A percentile compares a stretch with the other conserved stretches of the same genome.
Evolutionary conservation across 37 sponge, comb jelly and placozoan genomes (phyloP).

Genomic region (Beroe ovata): DNA sequence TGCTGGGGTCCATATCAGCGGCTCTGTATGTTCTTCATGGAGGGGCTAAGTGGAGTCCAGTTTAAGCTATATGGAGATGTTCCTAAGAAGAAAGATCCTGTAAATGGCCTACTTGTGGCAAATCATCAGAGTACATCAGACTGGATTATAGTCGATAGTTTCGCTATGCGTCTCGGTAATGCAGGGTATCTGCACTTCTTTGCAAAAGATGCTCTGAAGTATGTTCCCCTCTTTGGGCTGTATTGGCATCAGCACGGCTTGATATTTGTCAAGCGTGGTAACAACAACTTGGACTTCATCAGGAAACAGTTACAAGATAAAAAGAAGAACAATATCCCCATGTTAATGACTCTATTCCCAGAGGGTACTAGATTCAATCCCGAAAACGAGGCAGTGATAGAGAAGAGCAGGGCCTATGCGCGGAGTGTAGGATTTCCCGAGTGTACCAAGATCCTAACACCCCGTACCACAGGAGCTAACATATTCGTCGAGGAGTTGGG

Average conservation of each 20-base stretch:
- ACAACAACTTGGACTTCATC: slow-evolving; percentile 39
- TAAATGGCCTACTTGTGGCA: slow-evolving; percentile 8
- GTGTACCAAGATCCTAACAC: slow-evolving; percentile 13
- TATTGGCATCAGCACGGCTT: slow-evolving; percentile 67
- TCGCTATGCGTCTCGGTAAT: slow-evolving; percentile 65
- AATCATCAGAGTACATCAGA: slow-evolving; percentile 43
- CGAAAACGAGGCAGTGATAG: slow-evolving; percentile 4
- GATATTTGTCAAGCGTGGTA: slow-evolving; percentile 41
- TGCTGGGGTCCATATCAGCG: slow-evolving; percentile 64
- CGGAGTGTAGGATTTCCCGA: slow-evolving; percentile 19
- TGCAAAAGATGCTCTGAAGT: slow-evolving; percentile 37
- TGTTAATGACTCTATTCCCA: slow-evolving; percentile 48
- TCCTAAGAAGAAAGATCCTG: slow-evolving; percentile 26
- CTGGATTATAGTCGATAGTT: slow-evolving; percentile 40
- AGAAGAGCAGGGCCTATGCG: slow-evolving; percentile 15
- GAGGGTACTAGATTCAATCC: slow-evolving; percentile 57
- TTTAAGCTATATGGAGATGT: slow-evolving; percentile 43
- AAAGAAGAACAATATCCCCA: slow-evolving; percentile 56
- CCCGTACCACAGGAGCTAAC: slow-evolving; percentile 42
- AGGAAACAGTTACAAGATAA: slow-evolving; percentile 34
- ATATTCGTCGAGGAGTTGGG: slow-evolving; percentile 50
- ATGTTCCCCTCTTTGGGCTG: slow-evolving; percentile 52
- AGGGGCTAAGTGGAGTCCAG: slow-evolving; percentile 55
- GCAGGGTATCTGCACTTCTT: slow-evolving; percentile 62
- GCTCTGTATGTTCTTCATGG: slow-evolving; percentile 57